Evolutionary conservation across 1,140 invertebrate genomes (phyloP).

Genomic region (Leptinotarsa undecemlineata): DNA sequence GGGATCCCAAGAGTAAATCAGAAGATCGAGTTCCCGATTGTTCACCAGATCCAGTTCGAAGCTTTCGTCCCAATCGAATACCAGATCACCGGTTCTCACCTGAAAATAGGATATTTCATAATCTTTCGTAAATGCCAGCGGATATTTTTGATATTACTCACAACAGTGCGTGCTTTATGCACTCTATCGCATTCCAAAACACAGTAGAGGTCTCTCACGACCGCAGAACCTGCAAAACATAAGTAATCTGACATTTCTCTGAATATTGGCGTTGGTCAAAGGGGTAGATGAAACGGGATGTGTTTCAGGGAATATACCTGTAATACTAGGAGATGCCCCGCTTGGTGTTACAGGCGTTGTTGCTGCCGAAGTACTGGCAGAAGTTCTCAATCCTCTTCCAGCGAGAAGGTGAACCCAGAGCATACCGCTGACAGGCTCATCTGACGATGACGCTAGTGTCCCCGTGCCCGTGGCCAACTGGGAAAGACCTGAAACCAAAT

Average conservation of each 20-base stretch:
- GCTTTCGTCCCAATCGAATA: slow-evolving; percentile 99
- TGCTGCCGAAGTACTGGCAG: slow-evolving; percentile 68
- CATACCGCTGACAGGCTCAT: slow-evolving; percentile 81
- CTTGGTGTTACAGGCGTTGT: slow-evolving; percentile 69
- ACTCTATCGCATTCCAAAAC: slow-evolving; percentile 95
- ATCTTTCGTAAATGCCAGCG: background rate
- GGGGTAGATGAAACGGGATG: too few relatives aligned
- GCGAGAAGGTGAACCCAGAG: slow-evolving; percentile 89
- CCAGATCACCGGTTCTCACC: slow-evolving; percentile 92
- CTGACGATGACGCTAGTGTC: slow-evolving; percentile 49
- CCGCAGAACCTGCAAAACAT: slow-evolving; percentile 58
- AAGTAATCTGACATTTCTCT: background rate
- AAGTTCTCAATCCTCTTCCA: slow-evolving; percentile 82
- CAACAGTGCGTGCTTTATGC: slow-evolving; percentile 96
- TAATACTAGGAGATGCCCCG: slow-evolving; percentile 50
- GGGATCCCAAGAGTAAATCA: slow-evolving; percentile 98
- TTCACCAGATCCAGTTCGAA: slow-evolving; percentile 96
- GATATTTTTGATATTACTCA: slow-evolving; percentile 47
- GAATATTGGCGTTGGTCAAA: too few relatives aligned
- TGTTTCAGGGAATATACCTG: slow-evolving; percentile 31
- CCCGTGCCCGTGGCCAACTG: slow-evolving; percentile 50
- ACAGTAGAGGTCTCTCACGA: slow-evolving; percentile 89
- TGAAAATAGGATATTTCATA: slow-evolving; percentile 36
- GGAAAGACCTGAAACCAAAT: slow-evolving; percentile 27
- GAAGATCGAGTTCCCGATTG: slow-evolving; percentile 90